These are phyloP conservation scores for Carposina sasakii DNA, from an alignment of 1,140 invertebrate species.

Conservation along the genomic window DNA sequence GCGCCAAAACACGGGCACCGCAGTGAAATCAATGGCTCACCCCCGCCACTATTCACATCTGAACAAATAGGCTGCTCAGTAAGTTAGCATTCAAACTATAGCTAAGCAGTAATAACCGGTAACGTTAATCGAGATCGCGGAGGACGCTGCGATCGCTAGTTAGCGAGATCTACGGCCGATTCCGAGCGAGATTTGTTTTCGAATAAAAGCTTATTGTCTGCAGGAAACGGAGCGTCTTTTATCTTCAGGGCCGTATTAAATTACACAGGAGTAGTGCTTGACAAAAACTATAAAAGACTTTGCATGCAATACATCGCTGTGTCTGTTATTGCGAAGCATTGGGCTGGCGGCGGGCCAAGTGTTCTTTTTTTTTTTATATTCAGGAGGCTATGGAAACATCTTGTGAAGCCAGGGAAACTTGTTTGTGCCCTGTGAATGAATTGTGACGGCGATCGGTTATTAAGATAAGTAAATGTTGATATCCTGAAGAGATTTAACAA, in stretches of 20 bases:
- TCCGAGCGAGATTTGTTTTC: slow-evolving; percentile 27
- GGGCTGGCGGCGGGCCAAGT: slow-evolving; percentile 21
- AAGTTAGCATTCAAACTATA: slow-evolving; percentile 21
- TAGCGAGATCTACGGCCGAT: slow-evolving; percentile 21
- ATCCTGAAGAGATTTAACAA: no score
- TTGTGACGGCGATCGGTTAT: no score
- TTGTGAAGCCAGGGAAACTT: no score
- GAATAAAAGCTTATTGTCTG: slow-evolving; percentile 34
- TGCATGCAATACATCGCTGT: slow-evolving; percentile 33
- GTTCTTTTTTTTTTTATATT: slow-evolving; percentile 37
- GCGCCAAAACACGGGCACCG: slow-evolving; percentile 28
- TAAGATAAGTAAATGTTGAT: no score
- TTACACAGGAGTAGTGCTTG: slow-evolving; percentile 28
- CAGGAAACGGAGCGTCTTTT: slow-evolving; percentile 12
- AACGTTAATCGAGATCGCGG: slow-evolving; percentile 13
- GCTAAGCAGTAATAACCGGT: slow-evolving; percentile 18
- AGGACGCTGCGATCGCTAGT: no score
- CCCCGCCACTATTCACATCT: slow-evolving; percentile 30
- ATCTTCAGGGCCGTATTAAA: slow-evolving; percentile 30
- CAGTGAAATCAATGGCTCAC: slow-evolving; percentile 37
- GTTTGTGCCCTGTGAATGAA: no score
- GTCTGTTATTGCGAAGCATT: slow-evolving; percentile 9
- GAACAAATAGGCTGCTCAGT: slow-evolving; percentile 23
- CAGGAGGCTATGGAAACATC: slow-evolving; percentile 32
- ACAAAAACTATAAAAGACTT: slow-evolving; percentile 42